Conservation (phyloP, 2,113 vertebrate species). For the Paralichthys olivaceus region DNA sequence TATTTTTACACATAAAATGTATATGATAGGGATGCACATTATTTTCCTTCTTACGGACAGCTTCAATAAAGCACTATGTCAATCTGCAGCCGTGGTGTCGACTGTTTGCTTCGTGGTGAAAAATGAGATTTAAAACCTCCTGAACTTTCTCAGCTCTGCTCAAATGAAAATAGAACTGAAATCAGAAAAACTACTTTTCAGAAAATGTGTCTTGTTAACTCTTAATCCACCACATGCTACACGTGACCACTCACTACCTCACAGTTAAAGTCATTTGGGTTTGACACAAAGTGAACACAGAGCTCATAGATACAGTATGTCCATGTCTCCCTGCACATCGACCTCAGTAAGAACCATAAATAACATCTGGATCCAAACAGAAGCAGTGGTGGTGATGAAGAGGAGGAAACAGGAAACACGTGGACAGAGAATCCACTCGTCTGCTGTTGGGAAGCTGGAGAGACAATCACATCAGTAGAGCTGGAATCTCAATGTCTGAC, state of each 20-base stretch:
- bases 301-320: background rate
- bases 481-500: slow-evolving; percentile 9
- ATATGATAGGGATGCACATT: slow-evolving; percentile 96
- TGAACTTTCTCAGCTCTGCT: background rate
- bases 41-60: slow-evolving; percentile 96
- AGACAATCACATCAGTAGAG: slow-evolving; percentile 27
- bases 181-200: no score
- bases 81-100: slow-evolving; percentile 85
- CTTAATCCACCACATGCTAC: no score
- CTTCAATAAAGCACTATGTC: slow-evolving; percentile 99
- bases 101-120: slow-evolving; percentile 43
- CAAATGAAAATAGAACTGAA: no score
- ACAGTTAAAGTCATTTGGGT: background rate
- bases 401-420: slow-evolving; percentile 25
- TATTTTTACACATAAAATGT: slow-evolving; percentile 95
- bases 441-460: slow-evolving; percentile 62
- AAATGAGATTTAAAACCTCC: background rate
- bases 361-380: slow-evolving; percentile 10
- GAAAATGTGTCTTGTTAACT: no score
- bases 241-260: background rate
- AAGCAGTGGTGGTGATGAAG: slow-evolving; percentile 2
- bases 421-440: slow-evolving; percentile 41
- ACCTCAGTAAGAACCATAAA: background rate
- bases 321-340: background rate
- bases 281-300: background rate